Base-by-base conservation (phyloP, 2,113 vertebrate genomes). In the Sardina pilchardus region DNA sequence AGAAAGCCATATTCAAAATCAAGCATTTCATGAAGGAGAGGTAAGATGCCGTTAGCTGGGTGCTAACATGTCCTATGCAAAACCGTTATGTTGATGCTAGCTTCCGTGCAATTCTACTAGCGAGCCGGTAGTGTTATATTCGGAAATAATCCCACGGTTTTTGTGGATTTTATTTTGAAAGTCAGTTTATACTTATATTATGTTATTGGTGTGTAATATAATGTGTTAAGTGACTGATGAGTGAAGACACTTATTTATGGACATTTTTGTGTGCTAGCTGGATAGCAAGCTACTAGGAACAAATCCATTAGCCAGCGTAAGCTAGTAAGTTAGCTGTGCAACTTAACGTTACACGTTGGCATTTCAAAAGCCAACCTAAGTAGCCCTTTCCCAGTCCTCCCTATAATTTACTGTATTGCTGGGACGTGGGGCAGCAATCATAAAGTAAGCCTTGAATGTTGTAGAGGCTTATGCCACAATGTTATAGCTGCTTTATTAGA, bases 11-110 rank as follows among this genome's bases (percentile, higher is more conserved):
- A 8, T 92, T 94, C 83, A 91, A 90, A 88, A 92, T 96, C 90
- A 96, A 96, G 88, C 94, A 95, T 87, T 93, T 95, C 88, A 95
- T 96, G 94, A 95, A 93, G 81, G 95, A 96, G 88, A 95, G 95
- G 95, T 96, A 85, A 92, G 86, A 71, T 71, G 59, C 78, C 59
- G 87, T 30, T 88, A 84, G 86, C 86, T 45, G 63, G 30, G 1
- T 16, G 63, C 63, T 71, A 71, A 82, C 67, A 83, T 45, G 85
- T 82, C 81, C 42, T 44, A 36, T 67, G 17, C 17, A 43, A 78
- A 50, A 78, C 88, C 92, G 92, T 88, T 93, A 92, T 87, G n/a
- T n/a, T 88, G 50, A 89, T 88, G 89, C 87, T 9, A 86, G 88
- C 91, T 87, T 44, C 90, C 82, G 8, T 14, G 7, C 75, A 39